Percentiles rank a stretch among this genome's conserved stretches.
Conservation (phyloP, 2,113 vertebrate species). For the Pangasianodon hypophthalmus region DNA sequence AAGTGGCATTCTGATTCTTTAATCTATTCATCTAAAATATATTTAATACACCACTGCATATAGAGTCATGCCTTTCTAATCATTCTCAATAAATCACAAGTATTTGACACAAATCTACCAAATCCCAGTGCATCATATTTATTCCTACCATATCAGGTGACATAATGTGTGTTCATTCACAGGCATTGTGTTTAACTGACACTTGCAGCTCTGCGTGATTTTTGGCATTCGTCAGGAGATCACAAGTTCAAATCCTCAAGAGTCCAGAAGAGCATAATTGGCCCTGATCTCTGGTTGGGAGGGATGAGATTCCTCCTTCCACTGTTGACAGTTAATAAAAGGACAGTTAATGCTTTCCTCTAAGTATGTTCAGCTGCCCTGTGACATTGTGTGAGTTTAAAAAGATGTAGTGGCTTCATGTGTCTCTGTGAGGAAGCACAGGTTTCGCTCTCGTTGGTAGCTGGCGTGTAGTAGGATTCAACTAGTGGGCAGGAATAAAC, state of each 20-base stretch:
- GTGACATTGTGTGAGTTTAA: not conserved
- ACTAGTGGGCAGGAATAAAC: not conserved
- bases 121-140: not conserved
- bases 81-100: not conserved
- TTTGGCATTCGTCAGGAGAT: not conserved
- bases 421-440: not conserved
- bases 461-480: not conserved
- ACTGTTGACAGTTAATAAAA: conserved; percentile 14
- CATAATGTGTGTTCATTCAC: not conserved
- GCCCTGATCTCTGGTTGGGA: not conserved
- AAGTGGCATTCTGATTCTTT: not conserved
- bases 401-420: not conserved
- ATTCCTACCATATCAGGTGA: not conserved
- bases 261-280: not conserved
- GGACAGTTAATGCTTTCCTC: not conserved
- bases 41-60: not conserved
- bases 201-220: not conserved
- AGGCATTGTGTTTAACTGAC: not conserved
- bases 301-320: not conserved
- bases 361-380: not conserved
- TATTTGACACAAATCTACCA: not conserved
- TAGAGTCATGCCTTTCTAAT: not conserved
- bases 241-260: not conserved
- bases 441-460: not conserved
- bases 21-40: not conserved